These are phyloP conservation scores for Sesamia nonagrioides DNA, from an alignment of 1,140 invertebrate species.

Conservation along the genomic window DNA sequence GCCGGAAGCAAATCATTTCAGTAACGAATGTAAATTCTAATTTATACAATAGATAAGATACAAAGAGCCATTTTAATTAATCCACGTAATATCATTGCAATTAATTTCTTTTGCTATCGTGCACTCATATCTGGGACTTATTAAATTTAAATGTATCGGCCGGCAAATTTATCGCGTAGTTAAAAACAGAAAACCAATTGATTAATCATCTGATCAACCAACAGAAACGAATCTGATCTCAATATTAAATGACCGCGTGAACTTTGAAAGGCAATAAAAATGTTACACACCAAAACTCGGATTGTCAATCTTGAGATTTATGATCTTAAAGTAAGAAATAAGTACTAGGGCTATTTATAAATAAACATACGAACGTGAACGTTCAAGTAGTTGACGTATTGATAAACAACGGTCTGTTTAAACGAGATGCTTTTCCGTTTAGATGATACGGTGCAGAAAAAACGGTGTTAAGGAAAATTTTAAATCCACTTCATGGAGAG, in stretches of 20 bases:
- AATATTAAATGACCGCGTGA: conserved; percentile 18
- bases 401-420: conserved; percentile 70
- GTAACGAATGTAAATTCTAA: neutral
- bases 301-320: conserved; percentile 11
- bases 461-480: conserved; percentile 49
- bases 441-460: conserved; percentile 52
- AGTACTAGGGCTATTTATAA: conserved; percentile 60
- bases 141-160: neutral
- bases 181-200: neutral
- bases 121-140: neutral
- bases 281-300: neutral
- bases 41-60: conserved; percentile 19
- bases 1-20: neutral
- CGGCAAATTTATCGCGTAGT: conserved; percentile 1
- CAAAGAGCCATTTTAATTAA: conserved; percentile 3
- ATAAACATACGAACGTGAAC: conserved; percentile 69
- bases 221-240: neutral
- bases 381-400: conserved; percentile 61
- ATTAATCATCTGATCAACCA: conserved; percentile 6
- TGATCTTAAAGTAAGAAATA: conserved; percentile 54
- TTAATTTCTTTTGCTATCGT: conserved; percentile 6
- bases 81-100: conserved; percentile 9
- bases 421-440: conserved; percentile 59
- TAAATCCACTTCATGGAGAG: conserved; percentile 42
- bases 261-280: neutral